Percentiles rank a stretch among this genome's conserved stretches.
These are phyloP conservation scores for Myxocyprinus asiaticus DNA, from an alignment of 2,113 vertebrate genomes.

Conservation along the genomic window DNA sequence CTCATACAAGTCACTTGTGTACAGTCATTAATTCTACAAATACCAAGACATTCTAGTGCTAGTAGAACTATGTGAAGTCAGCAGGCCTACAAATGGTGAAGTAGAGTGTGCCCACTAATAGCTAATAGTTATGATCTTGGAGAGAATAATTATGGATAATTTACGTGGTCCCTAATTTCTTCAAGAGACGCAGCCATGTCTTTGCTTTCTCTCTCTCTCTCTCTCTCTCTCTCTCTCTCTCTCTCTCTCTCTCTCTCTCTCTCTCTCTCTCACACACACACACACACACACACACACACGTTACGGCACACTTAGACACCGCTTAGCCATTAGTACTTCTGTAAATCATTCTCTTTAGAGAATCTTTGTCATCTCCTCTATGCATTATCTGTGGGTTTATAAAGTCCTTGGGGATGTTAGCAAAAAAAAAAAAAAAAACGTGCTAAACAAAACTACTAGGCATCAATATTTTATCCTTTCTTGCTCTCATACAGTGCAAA, in stretches of 20 bases:
- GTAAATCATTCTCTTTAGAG: conserved; percentile 29
- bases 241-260: too few relatives aligned
- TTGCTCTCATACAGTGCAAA: conserved; percentile 24
- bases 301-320: background rate
- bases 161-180: background rate
- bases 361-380: conserved; percentile 7
- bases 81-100: background rate
- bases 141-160: conserved; percentile 26
- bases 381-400: conserved; percentile 8
- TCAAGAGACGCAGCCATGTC: too few relatives aligned
- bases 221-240: too few relatives aligned
- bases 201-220: too few relatives aligned
- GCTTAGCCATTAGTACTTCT: conserved; percentile 8
- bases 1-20: background rate
- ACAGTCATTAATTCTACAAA: background rate
- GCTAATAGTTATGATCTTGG: background rate
- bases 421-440: background rate
- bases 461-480: conserved; percentile 32
- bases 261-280: too few relatives aligned
- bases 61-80: background rate
- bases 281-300: too few relatives aligned
- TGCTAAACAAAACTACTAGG: conserved; percentile 17
- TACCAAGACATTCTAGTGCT: background rate
- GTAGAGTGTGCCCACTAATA: background rate
- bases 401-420: background rate